Percentiles rank a stretch among this genome's conserved stretches.
phyloP scores from a whole-genome alignment of 2,797 vertebrate genomes.

The Dermochelys coriacea region DNA sequence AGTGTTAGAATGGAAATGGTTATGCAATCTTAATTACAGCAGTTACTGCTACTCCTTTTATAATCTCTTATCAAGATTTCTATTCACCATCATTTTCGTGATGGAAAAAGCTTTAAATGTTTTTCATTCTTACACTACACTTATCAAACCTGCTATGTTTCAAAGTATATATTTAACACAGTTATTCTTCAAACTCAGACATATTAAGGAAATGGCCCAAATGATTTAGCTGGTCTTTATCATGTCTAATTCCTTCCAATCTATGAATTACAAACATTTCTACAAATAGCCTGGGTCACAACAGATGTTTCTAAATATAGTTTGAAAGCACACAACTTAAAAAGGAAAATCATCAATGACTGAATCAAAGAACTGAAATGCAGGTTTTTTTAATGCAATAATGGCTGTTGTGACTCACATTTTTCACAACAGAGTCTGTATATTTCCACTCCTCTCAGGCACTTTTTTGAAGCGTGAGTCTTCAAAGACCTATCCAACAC shows the following conservation, averaged over 20 bases:
- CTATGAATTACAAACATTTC: constrained; percentile 54
- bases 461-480: constrained; percentile 61
- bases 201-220: constrained; percentile 35
- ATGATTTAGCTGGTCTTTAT: constrained; percentile 36
- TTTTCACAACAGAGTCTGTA: constrained; percentile 46
- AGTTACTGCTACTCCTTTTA: not conserved
- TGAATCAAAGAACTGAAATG: constrained; percentile 57
- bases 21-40: not conserved
- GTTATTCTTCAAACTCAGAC: constrained; percentile 27
- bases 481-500: constrained; percentile 36
- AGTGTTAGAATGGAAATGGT: not conserved
- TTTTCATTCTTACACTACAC: not conserved
- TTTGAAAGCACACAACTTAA: constrained; percentile 47
- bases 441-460: constrained; percentile 67
- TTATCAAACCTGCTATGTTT: not conserved
- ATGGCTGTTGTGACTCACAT: constrained; percentile 65
- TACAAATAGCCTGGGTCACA: constrained; percentile 49
- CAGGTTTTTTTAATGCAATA: constrained; percentile 59
- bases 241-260: constrained; percentile 59
- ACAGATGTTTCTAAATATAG: constrained; percentile 49
- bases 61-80: not conserved
- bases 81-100: not conserved
- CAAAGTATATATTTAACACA: not conserved
- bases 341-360: constrained; percentile 68
- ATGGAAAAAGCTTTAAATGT: not conserved